Conservation (phyloP, 2,113 vertebrate species). For the Chascanopsetta lugubris region DNA sequence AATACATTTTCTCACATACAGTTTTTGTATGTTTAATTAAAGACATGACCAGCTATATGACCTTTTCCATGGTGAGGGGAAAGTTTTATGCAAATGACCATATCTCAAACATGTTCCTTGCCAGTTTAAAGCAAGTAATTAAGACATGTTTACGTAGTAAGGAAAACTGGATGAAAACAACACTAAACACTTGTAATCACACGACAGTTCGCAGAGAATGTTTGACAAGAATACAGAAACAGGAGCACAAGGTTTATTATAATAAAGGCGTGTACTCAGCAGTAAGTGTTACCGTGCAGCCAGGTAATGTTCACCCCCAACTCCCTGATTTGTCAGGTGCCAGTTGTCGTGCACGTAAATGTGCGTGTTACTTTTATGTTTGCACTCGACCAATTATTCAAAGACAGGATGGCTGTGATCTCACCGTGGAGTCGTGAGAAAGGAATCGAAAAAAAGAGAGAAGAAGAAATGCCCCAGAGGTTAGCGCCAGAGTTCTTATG, state of each 20-base stretch:
- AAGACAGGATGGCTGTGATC: constrained; percentile 46
- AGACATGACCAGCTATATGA: not conserved
- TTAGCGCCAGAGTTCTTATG: constrained; percentile 50
- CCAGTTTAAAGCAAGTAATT: not conserved
- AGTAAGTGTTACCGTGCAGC: not conserved
- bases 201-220: not conserved
- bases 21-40: no score
- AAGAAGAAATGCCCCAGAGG: constrained; percentile 47
- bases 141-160: not conserved
- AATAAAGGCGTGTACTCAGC: not conserved
- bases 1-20: no score
- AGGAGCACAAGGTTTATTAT: constrained; percentile 23
- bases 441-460: constrained; percentile 19
- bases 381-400: constrained; percentile 36
- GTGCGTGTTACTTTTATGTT: constrained; percentile 26
- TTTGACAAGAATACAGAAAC: not conserved
- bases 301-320: constrained; percentile 2
- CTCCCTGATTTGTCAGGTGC: not conserved
- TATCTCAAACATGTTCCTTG: not conserved
- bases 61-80: not conserved
- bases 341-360: constrained; percentile 37
- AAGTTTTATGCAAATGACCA: not conserved
- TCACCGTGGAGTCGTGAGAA: constrained; percentile 45
- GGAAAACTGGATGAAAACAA: not conserved
- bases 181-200: not conserved